Evolutionary conservation across 2,113 vertebrate genomes (phyloP).

Genomic region (Phalacrocorax aristotelis): DNA sequence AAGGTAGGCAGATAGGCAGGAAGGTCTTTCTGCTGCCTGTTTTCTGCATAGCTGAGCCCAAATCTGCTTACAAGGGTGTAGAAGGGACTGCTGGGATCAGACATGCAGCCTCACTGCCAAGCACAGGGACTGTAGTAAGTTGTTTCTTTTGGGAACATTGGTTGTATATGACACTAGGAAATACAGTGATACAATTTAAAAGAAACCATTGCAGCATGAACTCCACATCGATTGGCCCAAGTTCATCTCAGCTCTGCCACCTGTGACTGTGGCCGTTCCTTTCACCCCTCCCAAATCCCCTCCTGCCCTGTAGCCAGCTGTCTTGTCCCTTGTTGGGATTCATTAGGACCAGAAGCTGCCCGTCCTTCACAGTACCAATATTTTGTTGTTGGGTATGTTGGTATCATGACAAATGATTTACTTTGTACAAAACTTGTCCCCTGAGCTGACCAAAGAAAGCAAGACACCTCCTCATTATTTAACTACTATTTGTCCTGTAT

Average conservation of each 20-base stretch:
- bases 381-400: neutral
- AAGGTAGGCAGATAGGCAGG: neutral
- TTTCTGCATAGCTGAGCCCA: neutral
- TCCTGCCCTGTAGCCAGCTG: neutral
- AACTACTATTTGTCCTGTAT: neutral
- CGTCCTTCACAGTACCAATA: neutral
- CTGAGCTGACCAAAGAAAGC: neutral
- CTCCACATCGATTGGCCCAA: accelerated
- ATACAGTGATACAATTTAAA: neutral
- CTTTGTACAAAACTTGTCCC: neutral
- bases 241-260: neutral
- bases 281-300: neutral
- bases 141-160: neutral
- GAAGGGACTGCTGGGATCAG: neutral
- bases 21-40: neutral
- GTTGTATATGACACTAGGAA: neutral
- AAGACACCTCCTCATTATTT: neutral
- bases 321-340: neutral
- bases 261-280: neutral
- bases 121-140: neutral
- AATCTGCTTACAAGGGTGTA: neutral
- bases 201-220: neutral
- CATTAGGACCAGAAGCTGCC: neutral
- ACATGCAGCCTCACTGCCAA: neutral
- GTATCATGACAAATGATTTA: neutral